A percentile compares a stretch with the other conserved stretches of the same genome.
phyloP scores from a whole-genome alignment of 1,140 invertebrate species.

The Leptonema lineaticorne region DNA sequence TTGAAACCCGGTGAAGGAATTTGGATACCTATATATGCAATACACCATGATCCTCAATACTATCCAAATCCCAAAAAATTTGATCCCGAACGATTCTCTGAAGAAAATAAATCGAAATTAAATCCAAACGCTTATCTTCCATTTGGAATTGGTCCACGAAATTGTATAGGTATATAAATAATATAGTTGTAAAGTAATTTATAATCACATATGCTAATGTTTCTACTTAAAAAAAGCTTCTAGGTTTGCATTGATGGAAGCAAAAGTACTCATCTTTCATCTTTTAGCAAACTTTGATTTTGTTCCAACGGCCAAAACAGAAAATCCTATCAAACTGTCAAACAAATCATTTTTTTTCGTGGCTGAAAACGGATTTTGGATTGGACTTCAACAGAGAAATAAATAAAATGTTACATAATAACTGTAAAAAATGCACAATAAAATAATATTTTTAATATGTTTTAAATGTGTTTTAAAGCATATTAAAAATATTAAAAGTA shows the following conservation, averaged over 20 bases:
- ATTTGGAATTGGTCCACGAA: constrained; percentile 53
- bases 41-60: constrained; percentile 56
- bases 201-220: too few relatives aligned
- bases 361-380: constrained; percentile 45
- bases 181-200: neutral
- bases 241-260: constrained; percentile 51
- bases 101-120: constrained; percentile 47
- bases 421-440: too few relatives aligned
- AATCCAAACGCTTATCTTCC: constrained; percentile 45
- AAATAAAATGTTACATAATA: too few relatives aligned
- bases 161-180: constrained; percentile 52
- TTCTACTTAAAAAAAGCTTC: too few relatives aligned
- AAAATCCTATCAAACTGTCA: constrained; percentile 43
- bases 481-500: too few relatives aligned
- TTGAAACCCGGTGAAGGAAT: constrained; percentile 6
- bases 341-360: constrained; percentile 39
- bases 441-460: too few relatives aligned
- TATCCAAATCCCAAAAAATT: constrained; percentile 58
- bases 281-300: constrained; percentile 60
- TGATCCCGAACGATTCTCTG: constrained; percentile 56
- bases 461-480: too few relatives aligned
- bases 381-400: constrained; percentile 43
- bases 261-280: constrained; percentile 52
- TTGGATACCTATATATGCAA: neutral
- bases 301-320: constrained; percentile 43